Conservation (phyloP, 2,113 vertebrate genomes). For the Tichodroma muraria region DNA sequence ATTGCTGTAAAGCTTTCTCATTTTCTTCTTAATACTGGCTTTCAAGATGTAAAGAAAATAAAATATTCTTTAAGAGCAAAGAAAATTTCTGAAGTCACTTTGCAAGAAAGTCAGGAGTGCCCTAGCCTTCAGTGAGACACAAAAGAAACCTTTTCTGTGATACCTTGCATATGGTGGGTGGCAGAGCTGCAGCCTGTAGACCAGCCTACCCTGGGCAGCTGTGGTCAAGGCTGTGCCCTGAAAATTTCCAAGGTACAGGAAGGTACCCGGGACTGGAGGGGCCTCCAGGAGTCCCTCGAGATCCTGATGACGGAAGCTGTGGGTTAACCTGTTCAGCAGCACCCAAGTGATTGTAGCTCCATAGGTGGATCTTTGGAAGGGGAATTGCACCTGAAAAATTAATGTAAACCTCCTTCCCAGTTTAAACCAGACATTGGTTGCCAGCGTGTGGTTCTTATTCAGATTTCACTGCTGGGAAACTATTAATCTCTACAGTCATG, state of each 20-base stretch:
- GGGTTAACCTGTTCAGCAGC: background rate
- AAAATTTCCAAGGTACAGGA: background rate
- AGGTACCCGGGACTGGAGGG: background rate
- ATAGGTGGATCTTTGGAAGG: background rate
- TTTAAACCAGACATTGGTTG: background rate
- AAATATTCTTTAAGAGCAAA: background rate
- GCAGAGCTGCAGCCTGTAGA: background rate
- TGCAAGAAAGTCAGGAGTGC: background rate
- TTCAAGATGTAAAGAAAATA: background rate
- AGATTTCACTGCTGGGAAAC: conserved; percentile 37
- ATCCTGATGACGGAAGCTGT: background rate
- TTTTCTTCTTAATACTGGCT: background rate
- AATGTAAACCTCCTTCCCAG: background rate
- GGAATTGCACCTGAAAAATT: background rate
- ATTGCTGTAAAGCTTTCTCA: background rate
- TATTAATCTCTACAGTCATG: conserved; percentile 43
- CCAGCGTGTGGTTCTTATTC: background rate
- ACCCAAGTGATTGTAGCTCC: accelerated
- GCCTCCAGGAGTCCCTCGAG: background rate
- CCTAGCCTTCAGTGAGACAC: background rate
- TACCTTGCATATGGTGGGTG: background rate
- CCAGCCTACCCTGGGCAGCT: background rate
- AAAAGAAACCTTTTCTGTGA: background rate
- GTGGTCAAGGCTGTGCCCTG: background rate
- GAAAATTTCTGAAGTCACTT: background rate